These are phyloP conservation scores for Holocentrus rufus DNA, from an alignment of 2,797 vertebrate genomes.

Conservation along the genomic window DNA sequence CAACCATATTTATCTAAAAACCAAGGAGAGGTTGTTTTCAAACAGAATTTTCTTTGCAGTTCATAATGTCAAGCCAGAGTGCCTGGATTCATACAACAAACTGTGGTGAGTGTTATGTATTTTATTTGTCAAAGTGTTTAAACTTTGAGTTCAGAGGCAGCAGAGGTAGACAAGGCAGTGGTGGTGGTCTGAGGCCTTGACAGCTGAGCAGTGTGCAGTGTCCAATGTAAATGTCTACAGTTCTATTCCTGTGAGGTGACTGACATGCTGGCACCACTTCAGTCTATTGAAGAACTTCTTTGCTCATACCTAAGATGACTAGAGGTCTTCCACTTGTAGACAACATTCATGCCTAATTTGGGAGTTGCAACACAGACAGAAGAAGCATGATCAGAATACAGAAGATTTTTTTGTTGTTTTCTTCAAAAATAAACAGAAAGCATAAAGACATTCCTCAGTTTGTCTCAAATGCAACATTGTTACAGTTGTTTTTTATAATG, in stretches of 20 bases:
- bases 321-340: slow-evolving; percentile 9
- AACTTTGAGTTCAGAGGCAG: not conserved
- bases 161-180: no score
- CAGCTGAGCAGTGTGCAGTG: not conserved
- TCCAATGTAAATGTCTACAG: slow-evolving; percentile 39
- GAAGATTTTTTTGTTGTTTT: slow-evolving; percentile 11
- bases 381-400: slow-evolving; percentile 1
- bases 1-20: not conserved
- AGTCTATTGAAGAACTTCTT: slow-evolving; percentile 16
- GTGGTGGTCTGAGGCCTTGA: not conserved
- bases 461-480: no score
- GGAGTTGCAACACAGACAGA: slow-evolving; percentile 22
- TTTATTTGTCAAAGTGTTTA: not conserved
- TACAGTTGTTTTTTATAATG: no score
- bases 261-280: slow-evolving; percentile 39
- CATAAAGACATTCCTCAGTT: not conserved
- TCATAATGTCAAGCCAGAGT: slow-evolving; percentile 98
- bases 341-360: slow-evolving; percentile 19
- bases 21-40: not conserved
- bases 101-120: slow-evolving; percentile 88
- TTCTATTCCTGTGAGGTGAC: slow-evolving; percentile 72
- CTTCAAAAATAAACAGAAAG: not conserved
- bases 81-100: slow-evolving; percentile 94
- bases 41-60: slow-evolving; percentile 79
- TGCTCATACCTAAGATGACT: slow-evolving; percentile 57